Evolutionary conservation across 2,888 invertebrate genomes (phyloP), one percentile per base, ranked within the genome.

Genomic region (Pinctada fucata): DNA sequence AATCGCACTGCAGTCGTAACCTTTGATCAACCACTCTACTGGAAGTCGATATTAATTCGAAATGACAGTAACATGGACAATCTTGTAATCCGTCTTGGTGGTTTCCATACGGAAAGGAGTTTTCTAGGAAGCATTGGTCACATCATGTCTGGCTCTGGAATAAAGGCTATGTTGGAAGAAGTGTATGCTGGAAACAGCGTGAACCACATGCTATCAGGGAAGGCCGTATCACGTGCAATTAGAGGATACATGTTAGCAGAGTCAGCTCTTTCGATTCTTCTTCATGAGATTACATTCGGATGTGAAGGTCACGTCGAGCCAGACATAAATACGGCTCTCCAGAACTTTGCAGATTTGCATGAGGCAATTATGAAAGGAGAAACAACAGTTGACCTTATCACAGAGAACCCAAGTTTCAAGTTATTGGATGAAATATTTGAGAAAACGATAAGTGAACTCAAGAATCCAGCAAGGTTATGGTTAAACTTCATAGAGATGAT

Each of bases 51-150:
- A n/a, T n/a, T n/a, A n/a, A n/a, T n/a, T n/a, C n/a, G n/a, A n/a
- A n/a, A n/a, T n/a, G n/a, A n/a, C n/a, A n/a, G n/a, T n/a, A n/a
- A n/a, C n/a, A n/a, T n/a, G n/a, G n/a, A n/a, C n/a, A n/a, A n/a
- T n/a, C 6, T 84, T 3, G 71, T 81, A 64, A 8, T 81, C 1
- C 67, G 80, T 16, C 77, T 83, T 52, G 80, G 84, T 49, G 81
- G 79, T 2, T 78, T 84, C 47, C 84, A 84, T 63, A 72, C 50
- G 3, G n/a, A n/a, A n/a, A n/a, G n/a, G 84, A 84, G 84, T 74
- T 87, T 82, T 76, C 67, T 86, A 16, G 85, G 86, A 49, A 78
- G 76, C 58, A 87, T 85, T 75, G 86, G 86, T 13, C 71, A 78
- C 48, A 64, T 83, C 31, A 85, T 86, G 85, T 64, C 65, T 45